Evolutionary conservation across 2,888 invertebrate genomes (phyloP).

Genomic region (Apantesis nais): DNA sequence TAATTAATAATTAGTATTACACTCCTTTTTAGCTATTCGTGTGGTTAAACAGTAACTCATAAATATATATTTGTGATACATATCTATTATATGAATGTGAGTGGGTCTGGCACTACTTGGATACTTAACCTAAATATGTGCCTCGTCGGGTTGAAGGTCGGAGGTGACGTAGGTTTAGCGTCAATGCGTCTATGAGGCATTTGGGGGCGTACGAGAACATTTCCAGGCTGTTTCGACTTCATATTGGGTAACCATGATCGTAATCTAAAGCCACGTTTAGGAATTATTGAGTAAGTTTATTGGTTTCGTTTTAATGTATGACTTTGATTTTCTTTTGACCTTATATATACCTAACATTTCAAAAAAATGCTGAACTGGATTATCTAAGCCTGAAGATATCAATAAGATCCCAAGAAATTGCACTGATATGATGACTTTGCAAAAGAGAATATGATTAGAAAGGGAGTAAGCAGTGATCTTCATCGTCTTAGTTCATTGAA

Average conservation of each 20-base stretch:
- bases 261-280: background rate
- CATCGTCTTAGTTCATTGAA: no score
- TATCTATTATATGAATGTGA: conserved; percentile 25
- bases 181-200: conserved; percentile 32
- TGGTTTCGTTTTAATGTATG: background rate
- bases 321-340: background rate
- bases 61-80: background rate
- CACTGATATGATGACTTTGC: background rate
- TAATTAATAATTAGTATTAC: no score
- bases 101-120: conserved; percentile 24
- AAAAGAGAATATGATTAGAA: background rate
- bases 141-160: conserved; percentile 36
- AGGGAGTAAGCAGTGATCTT: no score
- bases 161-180: conserved; percentile 26
- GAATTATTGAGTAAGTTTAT: background rate
- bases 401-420: background rate
- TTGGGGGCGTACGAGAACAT: conserved; percentile 1
- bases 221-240: background rate
- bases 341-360: no score
- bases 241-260: background rate
- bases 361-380: background rate
- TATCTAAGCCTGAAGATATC: background rate
- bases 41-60: background rate
- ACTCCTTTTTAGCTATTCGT: background rate
- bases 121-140: conserved; percentile 7